phyloP scores from a whole-genome alignment of 2,888 invertebrate genomes.

The Agrotis clavis region DNA sequence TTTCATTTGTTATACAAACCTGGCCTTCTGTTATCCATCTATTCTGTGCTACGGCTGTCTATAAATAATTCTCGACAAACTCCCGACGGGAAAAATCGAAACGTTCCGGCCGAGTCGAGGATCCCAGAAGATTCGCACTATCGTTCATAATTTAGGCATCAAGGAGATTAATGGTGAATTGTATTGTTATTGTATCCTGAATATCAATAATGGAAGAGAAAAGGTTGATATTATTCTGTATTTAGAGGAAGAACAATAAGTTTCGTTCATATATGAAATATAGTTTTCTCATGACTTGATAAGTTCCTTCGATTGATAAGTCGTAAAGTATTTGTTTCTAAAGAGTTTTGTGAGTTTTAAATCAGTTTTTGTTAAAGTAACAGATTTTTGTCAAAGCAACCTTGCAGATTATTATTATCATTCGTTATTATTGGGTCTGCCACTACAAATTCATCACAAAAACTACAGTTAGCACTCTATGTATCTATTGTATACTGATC shows the following conservation, averaged over 20 bases:
- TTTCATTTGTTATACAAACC: not conserved
- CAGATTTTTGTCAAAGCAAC: not conserved
- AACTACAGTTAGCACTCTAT: not conserved
- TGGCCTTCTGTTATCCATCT: conserved; percentile 12
- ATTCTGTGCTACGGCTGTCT: conserved; percentile 30
- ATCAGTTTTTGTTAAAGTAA: too few species aligned
- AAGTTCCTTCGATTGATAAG: not conserved
- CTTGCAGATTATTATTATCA: not conserved
- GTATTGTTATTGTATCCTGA: conserved; percentile 29
- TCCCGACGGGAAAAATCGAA: conserved; percentile 70
- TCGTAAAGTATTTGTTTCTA: not conserved
- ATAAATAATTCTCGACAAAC: conserved; percentile 70
- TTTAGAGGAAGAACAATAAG: not conserved
- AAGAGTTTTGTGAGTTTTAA: too few species aligned
- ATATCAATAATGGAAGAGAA: conserved; percentile 18
- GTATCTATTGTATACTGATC: not conserved
- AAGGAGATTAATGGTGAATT: conserved; percentile 48
- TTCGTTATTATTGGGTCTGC: not conserved
- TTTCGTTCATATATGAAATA: not conserved
- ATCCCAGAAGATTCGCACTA: conserved; percentile 56
- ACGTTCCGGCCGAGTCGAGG: conserved; percentile 52
- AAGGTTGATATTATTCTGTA: conserved; percentile 6
- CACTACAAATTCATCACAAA: not conserved
- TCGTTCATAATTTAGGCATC: conserved; percentile 64
- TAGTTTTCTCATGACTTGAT: not conserved